These are phyloP conservation scores for Coenonympha arcania DNA, from an alignment of 2,888 invertebrate species.

Conservation along the genomic window DNA sequence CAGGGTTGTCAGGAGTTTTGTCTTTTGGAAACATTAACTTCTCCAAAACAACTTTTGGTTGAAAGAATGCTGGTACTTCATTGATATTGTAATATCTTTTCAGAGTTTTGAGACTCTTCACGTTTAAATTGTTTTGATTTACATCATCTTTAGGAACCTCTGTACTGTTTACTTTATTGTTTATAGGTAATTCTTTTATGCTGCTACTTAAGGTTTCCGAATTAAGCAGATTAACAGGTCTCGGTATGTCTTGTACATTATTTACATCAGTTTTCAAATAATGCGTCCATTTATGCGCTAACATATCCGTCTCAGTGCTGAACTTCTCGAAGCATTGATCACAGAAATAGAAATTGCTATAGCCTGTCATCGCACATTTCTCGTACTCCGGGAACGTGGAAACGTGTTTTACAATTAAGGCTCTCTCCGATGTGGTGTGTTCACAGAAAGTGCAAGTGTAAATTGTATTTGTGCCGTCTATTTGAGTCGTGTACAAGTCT, in stretches of 20 bases:
- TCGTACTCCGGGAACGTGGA: conserved; percentile 47
- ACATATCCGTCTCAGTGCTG: conserved; percentile 50
- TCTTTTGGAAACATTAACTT: conserved; percentile 32
- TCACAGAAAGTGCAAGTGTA: conserved; percentile 60
- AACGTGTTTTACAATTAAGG: conserved; percentile 45
- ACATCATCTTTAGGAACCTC: not conserved
- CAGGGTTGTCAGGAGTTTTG: not conserved
- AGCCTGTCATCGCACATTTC: conserved; percentile 49
- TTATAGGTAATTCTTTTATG: not conserved
- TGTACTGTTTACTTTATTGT: not conserved
- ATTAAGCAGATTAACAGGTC: not conserved
- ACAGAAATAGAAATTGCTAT: conserved; percentile 56
- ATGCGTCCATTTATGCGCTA: conserved; percentile 62
- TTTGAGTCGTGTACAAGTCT: conserved; percentile 38
- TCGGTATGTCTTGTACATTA: conserved; percentile 25
- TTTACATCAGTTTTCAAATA: conserved; percentile 44
- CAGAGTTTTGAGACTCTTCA: not conserved
- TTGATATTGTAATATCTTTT: conserved; percentile 34
- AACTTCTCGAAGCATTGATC: conserved; percentile 56
- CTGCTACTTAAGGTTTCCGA: not conserved
- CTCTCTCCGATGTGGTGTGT: conserved; percentile 43
- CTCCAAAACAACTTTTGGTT: conserved; percentile 44
- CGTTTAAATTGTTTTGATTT: conserved; percentile 12
- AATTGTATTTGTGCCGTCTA: conserved; percentile 39
- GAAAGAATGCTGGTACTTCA: conserved; percentile 45